Base-by-base conservation (phyloP, 2,797 vertebrate species). In the Enteromius radiatus region DNA sequence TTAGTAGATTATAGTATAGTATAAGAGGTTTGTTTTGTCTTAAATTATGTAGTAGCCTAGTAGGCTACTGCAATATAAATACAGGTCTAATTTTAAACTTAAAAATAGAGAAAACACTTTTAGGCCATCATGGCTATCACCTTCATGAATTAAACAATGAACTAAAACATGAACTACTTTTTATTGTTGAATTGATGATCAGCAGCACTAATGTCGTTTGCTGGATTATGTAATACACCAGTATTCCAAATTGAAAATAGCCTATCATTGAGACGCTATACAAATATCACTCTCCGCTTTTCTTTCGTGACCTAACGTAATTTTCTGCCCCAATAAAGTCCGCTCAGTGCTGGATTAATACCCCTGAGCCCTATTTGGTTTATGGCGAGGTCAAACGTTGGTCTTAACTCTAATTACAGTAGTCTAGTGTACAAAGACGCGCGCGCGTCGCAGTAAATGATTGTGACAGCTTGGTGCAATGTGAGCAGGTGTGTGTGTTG, bases 401-500 rank as follows among this genome's bases (percentile, higher is more conserved):
- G 77, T 80, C 77, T 80, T 74, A 80, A 84, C 76, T 75, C 49
- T 84, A 68, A 75, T 80, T 56, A 74, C 77, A 68, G 83, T 68
- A 67, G 70, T 79, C 63, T 67, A 59, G 78, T 76, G 54, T 78
- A 75, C 87, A 47, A 87, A 80, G 91, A 87, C 90, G 93, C 93
- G 92, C 92, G 89, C 89, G 74, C 91, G 88, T 88, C 84, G 86
- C 82, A 81, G 78, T 93, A 94, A 94, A 88, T 91, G 92, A 89
- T 92, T 92, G 84, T 95, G 94, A 94, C 94, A 95, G 94, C 91
- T 93, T 92, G 86, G 88, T 92, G 91, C 82, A 85, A 85, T 80
- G 82, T 89, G 92, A 94, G 93, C 93, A 94, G 93, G 94, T 95
- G 94, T 92, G 89, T 92, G 91, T 88, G 90, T 86, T 88, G 87